phyloP scores from a whole-genome alignment of 2,113 vertebrate genomes.

The Ceyx cyanopectus region DNA sequence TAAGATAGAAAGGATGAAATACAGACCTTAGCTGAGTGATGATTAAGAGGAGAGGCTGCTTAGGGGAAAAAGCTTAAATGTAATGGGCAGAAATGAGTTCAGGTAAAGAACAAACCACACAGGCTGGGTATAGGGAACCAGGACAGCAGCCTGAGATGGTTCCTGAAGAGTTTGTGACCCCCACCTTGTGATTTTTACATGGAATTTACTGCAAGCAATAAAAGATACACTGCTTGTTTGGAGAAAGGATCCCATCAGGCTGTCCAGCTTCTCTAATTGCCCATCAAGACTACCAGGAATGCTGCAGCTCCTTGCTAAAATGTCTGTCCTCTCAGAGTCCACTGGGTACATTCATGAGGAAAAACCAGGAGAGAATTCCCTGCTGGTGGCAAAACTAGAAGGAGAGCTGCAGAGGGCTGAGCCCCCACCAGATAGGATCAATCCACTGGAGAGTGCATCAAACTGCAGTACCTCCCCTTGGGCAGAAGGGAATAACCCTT shows the following conservation, averaged over 20 bases:
- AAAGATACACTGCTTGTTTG: neutral
- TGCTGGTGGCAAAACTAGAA: neutral
- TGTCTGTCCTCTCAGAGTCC: neutral
- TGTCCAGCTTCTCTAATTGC: neutral
- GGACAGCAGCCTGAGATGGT: neutral
- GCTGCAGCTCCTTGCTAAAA: neutral
- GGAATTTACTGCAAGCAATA: neutral
- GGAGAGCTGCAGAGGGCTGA: neutral
- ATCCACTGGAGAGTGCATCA: neutral
- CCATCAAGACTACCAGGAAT: neutral
- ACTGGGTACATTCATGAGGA: neutral
- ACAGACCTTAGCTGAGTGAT: neutral
- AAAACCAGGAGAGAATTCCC: neutral
- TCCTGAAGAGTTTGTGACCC: neutral
- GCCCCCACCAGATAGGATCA: neutral
- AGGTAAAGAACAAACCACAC: neutral
- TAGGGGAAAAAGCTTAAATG: neutral
- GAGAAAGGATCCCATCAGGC: neutral
- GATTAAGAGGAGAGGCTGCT: neutral
- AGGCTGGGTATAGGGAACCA: neutral
- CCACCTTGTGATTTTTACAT: neutral
- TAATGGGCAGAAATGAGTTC: neutral
- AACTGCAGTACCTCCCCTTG: neutral
- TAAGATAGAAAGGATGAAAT: neutral
- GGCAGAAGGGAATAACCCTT: neutral